Evolutionary conservation across 2,113 vertebrate species (phyloP).

Genomic region (Falcunculus frontatus): DNA sequence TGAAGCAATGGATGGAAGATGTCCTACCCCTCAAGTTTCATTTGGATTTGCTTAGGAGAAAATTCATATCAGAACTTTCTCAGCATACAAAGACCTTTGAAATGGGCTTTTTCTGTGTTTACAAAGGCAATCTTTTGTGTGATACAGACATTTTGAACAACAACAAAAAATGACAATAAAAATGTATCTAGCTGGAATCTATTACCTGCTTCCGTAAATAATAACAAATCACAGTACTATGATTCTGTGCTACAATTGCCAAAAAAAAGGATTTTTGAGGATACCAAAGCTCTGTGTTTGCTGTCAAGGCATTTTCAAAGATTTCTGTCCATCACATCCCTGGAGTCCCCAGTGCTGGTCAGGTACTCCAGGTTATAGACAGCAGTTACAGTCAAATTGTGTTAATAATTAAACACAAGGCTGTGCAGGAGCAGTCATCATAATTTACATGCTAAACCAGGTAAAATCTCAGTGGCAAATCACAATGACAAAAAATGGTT

Average conservation of each 20-base stretch:
- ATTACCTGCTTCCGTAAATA: not conserved
- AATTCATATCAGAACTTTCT: not conserved
- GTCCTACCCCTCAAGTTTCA: not conserved
- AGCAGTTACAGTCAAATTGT: not conserved
- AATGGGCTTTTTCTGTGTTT: not conserved
- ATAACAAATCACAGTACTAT: not conserved
- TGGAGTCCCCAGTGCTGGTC: not conserved
- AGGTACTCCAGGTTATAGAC: not conserved
- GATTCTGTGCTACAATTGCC: not conserved
- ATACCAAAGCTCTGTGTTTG: not conserved
- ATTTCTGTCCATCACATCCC: not conserved
- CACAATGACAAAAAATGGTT: slow-evolving; percentile 34
- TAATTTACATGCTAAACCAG: not conserved
- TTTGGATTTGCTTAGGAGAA: not conserved
- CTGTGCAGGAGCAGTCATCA: not conserved
- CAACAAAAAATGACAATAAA: not conserved
- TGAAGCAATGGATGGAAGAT: not conserved
- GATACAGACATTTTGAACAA: not conserved
- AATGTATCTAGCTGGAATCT: not conserved
- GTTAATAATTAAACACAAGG: slow-evolving; percentile 24
- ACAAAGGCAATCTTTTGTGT: not conserved
- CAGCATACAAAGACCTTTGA: not conserved
- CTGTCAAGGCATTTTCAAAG: not conserved
- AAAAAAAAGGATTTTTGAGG: not conserved
- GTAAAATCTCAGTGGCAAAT: slow-evolving; percentile 31